A percentile compares a stretch with the other conserved stretches of the same genome.
Evolutionary conservation across 1,140 invertebrate species (phyloP).

Genomic region (Helicoverpa zea): DNA sequence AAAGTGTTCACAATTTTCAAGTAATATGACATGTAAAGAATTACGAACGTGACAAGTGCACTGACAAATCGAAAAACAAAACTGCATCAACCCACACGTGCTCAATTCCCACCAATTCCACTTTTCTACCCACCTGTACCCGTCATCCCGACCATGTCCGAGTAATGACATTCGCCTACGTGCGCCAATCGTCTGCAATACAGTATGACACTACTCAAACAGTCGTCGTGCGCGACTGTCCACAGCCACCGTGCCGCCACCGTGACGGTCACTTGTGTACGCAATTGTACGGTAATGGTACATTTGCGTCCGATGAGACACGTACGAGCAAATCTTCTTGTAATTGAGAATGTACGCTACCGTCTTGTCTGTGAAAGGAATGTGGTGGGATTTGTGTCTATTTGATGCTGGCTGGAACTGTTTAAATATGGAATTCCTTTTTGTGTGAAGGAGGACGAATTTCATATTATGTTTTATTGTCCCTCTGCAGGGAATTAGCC

Average conservation of each 20-base stretch:
- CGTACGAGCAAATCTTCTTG: conserved; percentile 55
- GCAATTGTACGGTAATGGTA: conserved; percentile 51
- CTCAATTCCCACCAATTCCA: neutral
- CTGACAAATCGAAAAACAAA: no score
- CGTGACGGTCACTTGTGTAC: conserved; percentile 52
- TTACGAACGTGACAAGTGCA: no score
- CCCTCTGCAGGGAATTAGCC: no score
- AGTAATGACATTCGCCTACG: conserved; percentile 76
- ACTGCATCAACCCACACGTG: neutral
- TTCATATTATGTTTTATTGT: neutral
- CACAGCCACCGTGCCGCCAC: conserved; percentile 34
- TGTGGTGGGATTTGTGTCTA: conserved; percentile 20
- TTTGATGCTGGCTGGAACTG: neutral
- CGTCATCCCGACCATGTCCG: conserved; percentile 52
- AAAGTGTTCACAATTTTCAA: no score
- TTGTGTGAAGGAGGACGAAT: neutral
- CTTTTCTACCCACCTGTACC: conserved; percentile 48
- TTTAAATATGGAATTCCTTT: neutral
- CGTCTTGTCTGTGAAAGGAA: conserved; percentile 47
- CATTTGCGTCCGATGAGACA: conserved; percentile 46
- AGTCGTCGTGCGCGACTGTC: conserved; percentile 20
- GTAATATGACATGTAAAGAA: no score
- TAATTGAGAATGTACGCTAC: conserved; percentile 54
- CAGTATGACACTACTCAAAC: conserved; percentile 55
- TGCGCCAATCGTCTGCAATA: conserved; percentile 67